These are phyloP conservation scores for Podarcis siculus DNA, from an alignment of 2,797 vertebrate genomes.

Conservation along the genomic window DNA sequence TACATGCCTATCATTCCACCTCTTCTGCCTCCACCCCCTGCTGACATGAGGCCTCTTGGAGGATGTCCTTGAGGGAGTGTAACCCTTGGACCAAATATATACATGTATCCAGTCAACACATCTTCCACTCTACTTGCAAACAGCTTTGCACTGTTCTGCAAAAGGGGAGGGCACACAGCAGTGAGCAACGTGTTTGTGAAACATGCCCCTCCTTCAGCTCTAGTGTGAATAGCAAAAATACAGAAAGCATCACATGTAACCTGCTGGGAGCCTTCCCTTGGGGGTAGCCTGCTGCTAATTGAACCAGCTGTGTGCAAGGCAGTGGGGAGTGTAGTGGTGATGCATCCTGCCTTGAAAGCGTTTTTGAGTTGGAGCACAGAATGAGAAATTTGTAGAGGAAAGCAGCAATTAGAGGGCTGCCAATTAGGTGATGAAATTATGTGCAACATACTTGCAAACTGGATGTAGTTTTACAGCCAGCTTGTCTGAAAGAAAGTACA, in stretches of 20 bases:
- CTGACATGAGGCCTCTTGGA: no score
- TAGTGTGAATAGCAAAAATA: fast-evolving
- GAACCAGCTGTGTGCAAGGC: slow-evolving; percentile 52
- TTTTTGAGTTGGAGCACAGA: slow-evolving; percentile 62
- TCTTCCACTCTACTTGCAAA: not conserved
- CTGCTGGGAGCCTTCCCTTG: not conserved
- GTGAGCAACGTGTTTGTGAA: not conserved
- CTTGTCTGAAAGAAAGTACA: slow-evolving; percentile 50
- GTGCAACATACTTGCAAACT: slow-evolving; percentile 72
- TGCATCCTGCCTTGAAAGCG: slow-evolving; percentile 41
- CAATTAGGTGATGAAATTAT: slow-evolving; percentile 72
- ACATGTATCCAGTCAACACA: no score
- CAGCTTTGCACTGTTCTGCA: not conserved
- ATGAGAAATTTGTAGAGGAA: slow-evolving; percentile 68
- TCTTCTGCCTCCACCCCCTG: no score
- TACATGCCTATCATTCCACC: no score
- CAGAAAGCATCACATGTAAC: fast-evolving
- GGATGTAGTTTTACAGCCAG: slow-evolving; percentile 59
- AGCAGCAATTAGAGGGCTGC: slow-evolving; percentile 73
- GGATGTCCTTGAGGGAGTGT: no score
- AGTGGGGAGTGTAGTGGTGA: not conserved
- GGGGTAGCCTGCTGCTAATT: not conserved
- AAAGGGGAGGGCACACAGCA: not conserved
- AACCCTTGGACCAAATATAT: no score
- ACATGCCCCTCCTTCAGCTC: not conserved